phyloP scores from a whole-genome alignment of 2,113 vertebrate species.

The Loxodonta africana region DNA sequence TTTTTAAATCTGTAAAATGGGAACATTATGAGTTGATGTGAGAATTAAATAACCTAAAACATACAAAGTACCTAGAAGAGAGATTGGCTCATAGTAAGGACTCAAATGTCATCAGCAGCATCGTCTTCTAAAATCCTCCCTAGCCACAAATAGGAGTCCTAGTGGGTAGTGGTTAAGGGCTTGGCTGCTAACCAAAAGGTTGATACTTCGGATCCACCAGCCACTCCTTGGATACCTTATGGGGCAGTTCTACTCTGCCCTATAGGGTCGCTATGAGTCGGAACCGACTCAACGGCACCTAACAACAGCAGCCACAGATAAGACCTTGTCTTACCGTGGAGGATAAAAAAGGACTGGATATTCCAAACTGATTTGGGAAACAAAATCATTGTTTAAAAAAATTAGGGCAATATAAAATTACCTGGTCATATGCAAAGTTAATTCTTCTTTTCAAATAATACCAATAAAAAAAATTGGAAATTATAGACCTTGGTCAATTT shows the following conservation, averaged over 20 bases:
- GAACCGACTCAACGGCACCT: too few species aligned
- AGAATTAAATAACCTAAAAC: conserved; percentile 29
- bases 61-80: background rate
- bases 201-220: too few species aligned
- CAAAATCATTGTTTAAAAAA: background rate
- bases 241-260: too few species aligned
- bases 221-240: too few species aligned
- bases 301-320: background rate
- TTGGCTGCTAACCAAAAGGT: too few species aligned
- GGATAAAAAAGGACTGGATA: background rate
- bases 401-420: background rate
- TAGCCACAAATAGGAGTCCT: background rate
- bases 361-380: background rate
- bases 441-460: background rate
- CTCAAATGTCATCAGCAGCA: background rate
- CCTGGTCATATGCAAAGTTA: background rate
- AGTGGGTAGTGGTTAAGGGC: too few species aligned
- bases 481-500: background rate
- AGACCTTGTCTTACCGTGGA: background rate
- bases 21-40: background rate
- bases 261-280: too few species aligned
- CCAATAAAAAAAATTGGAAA: conserved; percentile 37
- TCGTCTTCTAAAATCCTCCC: background rate
- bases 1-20: background rate
- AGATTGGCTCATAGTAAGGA: background rate